phyloP scores from a whole-genome alignment of 2,888 invertebrate genomes.

The Melolontha melolontha region DNA sequence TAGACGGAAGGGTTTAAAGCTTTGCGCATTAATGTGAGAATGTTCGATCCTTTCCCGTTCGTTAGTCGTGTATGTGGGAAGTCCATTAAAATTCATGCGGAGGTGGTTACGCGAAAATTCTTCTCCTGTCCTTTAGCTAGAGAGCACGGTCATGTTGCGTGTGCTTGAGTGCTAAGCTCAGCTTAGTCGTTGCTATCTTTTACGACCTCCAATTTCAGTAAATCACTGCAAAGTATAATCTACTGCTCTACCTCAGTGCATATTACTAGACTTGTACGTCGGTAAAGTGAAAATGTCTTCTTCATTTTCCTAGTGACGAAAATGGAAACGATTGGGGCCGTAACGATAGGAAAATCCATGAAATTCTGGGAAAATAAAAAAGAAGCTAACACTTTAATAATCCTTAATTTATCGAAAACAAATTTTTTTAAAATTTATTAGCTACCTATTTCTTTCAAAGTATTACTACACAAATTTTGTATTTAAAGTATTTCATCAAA shows the following conservation, averaged over 20 bases:
- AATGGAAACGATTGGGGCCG: too few relatives aligned
- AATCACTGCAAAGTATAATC: slow-evolving; percentile 36
- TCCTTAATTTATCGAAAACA: too few relatives aligned
- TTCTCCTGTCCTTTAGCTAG: slow-evolving; percentile 24
- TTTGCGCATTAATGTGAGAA: slow-evolving; percentile 4
- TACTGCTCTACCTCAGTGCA: slow-evolving; percentile 8
- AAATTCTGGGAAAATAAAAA: too few relatives aligned
- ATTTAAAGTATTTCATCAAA: too few relatives aligned
- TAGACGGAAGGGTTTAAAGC: slow-evolving; percentile 13
- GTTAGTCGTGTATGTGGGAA: slow-evolving; percentile 17
- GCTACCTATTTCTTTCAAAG: too few relatives aligned
- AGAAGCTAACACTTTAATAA: too few relatives aligned
- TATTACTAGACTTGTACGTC: background rate
- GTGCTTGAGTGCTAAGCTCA: slow-evolving; percentile 10
- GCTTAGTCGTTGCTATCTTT: slow-evolving; percentile 9
- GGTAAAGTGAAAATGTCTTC: slow-evolving; percentile 24
- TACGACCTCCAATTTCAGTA: slow-evolving; percentile 30
- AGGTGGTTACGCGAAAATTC: slow-evolving; percentile 30
- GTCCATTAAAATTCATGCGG: slow-evolving; percentile 39
- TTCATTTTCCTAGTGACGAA: too few relatives aligned
- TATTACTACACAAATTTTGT: too few relatives aligned
- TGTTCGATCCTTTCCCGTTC: slow-evolving; percentile 15
- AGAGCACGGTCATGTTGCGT: slow-evolving; percentile 20
- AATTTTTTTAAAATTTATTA: too few relatives aligned
- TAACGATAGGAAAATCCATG: too few relatives aligned